Evolutionary conservation across 2,113 vertebrate genomes (phyloP), one percentile per base, ranked within the genome.

Genomic region (Istiophorus platypterus): DNA sequence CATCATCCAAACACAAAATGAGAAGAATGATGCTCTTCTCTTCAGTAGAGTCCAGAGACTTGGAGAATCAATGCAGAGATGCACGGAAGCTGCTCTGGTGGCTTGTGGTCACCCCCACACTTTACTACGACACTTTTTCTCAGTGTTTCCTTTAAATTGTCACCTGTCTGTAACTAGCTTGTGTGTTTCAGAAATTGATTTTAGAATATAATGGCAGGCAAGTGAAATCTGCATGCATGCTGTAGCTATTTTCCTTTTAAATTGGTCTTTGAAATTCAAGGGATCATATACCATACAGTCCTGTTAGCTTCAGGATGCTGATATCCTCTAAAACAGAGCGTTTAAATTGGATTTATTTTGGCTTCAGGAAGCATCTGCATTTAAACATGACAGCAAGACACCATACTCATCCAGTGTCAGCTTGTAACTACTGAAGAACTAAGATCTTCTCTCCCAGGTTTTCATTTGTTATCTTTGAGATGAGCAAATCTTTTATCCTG

Each of bases 271-370:
- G 22, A 41, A 58, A 57, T 74, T 67, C 65, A 52, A 61, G 29
- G 24, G 27, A 51, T 52, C 45, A 41, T 54, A 51, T 66, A 45
- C 63, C 42, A 51, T 18, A 42, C 59, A 49, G 71, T 31, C 24
- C 52, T 57, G 29, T 70, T 67, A 61, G 45, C 66, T 49, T 82
- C 56, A 69, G 62, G 52, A 39, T 71, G 45, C 71, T 66, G 22
- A 79, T 88, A 81, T 82, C 73, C 68, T 68, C 27, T 39, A 58
- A 72, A 73, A 76, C 64, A 85, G 66, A 37, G 80, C 37, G 17
- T 74, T 81, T 31, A 75, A 78, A 78, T 80, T 84, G 64, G 82
- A 82, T 90, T 86, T 65, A 67, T 41, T 81, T 78, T 68, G 59
- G 31, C 66, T 65, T 58, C 45, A 24, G 18, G 41, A 51, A 56